Conservation (phyloP, 2,888 invertebrate genomes). For the Spatulosminthurus flaviceps region DNA sequence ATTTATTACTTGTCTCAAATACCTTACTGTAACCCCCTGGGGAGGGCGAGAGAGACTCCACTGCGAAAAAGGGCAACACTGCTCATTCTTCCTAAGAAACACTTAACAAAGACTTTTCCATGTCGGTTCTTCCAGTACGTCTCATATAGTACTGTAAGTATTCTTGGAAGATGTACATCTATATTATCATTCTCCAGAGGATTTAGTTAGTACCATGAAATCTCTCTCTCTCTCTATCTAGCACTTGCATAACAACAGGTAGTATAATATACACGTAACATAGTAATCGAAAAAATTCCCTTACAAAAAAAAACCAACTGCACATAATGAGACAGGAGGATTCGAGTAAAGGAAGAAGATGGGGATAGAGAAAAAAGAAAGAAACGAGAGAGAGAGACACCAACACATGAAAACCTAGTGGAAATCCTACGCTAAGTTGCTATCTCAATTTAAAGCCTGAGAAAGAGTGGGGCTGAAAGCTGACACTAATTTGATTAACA, state of each 20-base stretch:
- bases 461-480: conserved; percentile 27
- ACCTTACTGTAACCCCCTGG: conserved; percentile 38
- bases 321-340: conserved; percentile 2
- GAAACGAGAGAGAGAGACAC: too few species aligned
- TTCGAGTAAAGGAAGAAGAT: background rate
- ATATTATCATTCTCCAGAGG: too few species aligned
- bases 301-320: background rate
- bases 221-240: too few species aligned
- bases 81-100: conserved; percentile 43
- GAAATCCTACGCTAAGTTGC: conserved; percentile 4
- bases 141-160: background rate
- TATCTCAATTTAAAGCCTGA: conserved; percentile 24
- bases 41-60: conserved; percentile 32
- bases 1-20: conserved; percentile 46
- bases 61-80: conserved; percentile 48
- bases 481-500: conserved; percentile 30
- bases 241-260: too few species aligned
- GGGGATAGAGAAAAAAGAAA: too few species aligned
- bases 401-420: background rate
- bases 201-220: too few species aligned
- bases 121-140: conserved; percentile 18
- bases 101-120: conserved; percentile 37
- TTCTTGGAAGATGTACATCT: background rate
- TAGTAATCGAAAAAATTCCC: background rate
- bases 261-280: background rate